phyloP scores from a whole-genome alignment of 92 coral and sea anemone genomes.

The Zoanthus solanderi region DNA sequence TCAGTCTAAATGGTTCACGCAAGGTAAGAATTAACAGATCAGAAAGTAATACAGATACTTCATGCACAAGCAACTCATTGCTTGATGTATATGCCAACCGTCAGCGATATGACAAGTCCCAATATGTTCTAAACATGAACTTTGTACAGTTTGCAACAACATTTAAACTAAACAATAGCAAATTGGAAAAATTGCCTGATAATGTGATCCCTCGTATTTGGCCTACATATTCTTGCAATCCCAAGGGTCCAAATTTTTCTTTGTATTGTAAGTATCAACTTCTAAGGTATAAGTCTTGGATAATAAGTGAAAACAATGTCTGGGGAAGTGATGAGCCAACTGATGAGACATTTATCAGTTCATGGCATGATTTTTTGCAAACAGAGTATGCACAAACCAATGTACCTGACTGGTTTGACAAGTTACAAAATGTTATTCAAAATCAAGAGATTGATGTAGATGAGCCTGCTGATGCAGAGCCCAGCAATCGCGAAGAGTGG shows the following conservation, averaged over 20 bases:
- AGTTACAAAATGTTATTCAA: constrained; percentile 50
- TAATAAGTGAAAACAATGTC: constrained; percentile 43
- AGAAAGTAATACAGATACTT: background rate
- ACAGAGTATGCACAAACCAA: constrained; percentile 59
- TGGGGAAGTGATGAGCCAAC: constrained; percentile 54
- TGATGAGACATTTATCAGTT: constrained; percentile 32
- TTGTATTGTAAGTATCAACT: constrained; percentile 66
- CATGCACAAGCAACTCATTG: constrained; percentile 45
- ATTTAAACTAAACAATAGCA: constrained; percentile 40
- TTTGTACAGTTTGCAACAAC: constrained; percentile 60
- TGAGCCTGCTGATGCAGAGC: constrained; percentile 1
- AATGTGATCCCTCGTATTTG: constrained; percentile 52
- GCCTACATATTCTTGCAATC: constrained; percentile 63
- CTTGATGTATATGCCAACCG: background rate
- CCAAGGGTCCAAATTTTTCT: constrained; percentile 49
- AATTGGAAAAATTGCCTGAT: constrained; percentile 38
- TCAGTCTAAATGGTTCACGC: constrained; percentile 74
- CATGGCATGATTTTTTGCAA: constrained; percentile 37
- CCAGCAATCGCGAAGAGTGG: constrained; percentile 66
- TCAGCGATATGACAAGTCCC: background rate
- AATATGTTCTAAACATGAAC: background rate
- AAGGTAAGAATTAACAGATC: constrained; percentile 34
- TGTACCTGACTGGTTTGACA: constrained; percentile 67
- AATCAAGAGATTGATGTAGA: constrained; percentile 36
- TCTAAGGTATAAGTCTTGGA: constrained; percentile 63